Base-by-base conservation (phyloP, 2,113 vertebrate genomes). In the Spermophilus dauricus region DNA sequence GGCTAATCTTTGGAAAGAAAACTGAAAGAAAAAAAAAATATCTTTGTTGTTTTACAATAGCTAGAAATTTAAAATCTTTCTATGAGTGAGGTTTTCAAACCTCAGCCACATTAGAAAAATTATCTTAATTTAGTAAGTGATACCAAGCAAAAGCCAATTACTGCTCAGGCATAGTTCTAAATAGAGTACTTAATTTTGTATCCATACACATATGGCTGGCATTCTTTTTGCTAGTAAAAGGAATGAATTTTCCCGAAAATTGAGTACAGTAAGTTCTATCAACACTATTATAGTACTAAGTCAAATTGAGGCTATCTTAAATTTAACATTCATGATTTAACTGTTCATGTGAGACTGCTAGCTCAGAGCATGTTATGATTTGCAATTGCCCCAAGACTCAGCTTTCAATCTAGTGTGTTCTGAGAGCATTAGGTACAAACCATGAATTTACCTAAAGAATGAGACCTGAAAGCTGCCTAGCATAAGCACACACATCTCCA, bases 111-210 rank as follows among this genome's bases (percentile, higher is more conserved):
- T 94, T 88, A 94, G 80, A 56, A 91, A 94, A 85, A 91, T 53
- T 86, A 5, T 63, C 61, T 69, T 96, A 75, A 93, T 96, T 89
- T 96, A 84, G 58, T 48, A 95, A 92, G 42, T 67, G 30, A 81
- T 92, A 56, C 28, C 87, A 97, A 96, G 72, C 17, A 95, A 87
- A 92, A 96, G 56, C 34, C 85, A 94, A 82, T 87, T 80, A 83
- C 34, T 85, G 70, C 39, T 84, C 56, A 85, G 48, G 30, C 37
- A 39, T 37, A 89, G 48, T 92, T 86, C 73, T 96, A 96, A 94
- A 87, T 67, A 72, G 14, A 67, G 51, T 34, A 32, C 30, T 92
- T 92, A 42, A 80, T 96, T 97, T 80, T 87, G 13, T 88, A 95
- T 95, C 48, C 87, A 56, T 58, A 51, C 42, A 81, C 89, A 93